These are phyloP conservation scores for Plutella xylostella DNA, from an alignment of 2,888 invertebrate genomes.

Conservation along the genomic window DNA sequence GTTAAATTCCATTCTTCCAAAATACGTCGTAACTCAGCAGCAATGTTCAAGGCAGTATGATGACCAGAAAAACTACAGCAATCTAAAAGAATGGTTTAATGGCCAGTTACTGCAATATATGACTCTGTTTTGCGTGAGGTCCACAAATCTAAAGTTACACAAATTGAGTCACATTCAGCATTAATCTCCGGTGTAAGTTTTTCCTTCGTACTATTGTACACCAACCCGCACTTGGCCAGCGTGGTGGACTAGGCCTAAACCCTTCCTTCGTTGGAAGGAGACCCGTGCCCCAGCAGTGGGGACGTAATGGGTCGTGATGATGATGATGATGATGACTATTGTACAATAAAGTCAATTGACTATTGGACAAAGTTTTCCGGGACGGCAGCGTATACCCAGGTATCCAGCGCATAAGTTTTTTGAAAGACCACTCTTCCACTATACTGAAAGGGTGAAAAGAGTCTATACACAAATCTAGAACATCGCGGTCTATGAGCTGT, in stretches of 20 bases:
- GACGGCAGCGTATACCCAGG: conserved; percentile 20
- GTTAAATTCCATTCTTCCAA: conserved; percentile 10
- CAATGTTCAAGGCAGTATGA: conserved; percentile 21
- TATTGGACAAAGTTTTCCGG: conserved; percentile 19
- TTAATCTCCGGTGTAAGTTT: conserved; percentile 6
- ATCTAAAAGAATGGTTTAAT: conserved; percentile 22
- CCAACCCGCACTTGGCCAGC: neutral
- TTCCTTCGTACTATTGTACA: neutral
- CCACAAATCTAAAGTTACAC: conserved; percentile 24
- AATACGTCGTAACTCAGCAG: conserved; percentile 14
- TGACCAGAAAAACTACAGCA: conserved; percentile 19
- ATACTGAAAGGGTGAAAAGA: conserved; percentile 21
- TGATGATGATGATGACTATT: too few relatives aligned
- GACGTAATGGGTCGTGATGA: too few relatives aligned
- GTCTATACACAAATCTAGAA: conserved; percentile 15
- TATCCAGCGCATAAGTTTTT: conserved; percentile 20
- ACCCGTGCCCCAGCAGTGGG: too few relatives aligned
- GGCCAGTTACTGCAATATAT: conserved; percentile 23
- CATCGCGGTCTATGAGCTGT: conserved; percentile 13
- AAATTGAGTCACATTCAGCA: too few relatives aligned
- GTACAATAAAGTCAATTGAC: too few relatives aligned
- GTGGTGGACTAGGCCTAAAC: too few relatives aligned
- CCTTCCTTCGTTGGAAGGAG: too few relatives aligned
- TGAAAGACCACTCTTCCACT: conserved; percentile 21
- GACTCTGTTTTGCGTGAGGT: conserved; percentile 20